These are phyloP conservation scores for Trachelus tabidus DNA, from an alignment of 2,888 invertebrate species.

Conservation along the genomic window DNA sequence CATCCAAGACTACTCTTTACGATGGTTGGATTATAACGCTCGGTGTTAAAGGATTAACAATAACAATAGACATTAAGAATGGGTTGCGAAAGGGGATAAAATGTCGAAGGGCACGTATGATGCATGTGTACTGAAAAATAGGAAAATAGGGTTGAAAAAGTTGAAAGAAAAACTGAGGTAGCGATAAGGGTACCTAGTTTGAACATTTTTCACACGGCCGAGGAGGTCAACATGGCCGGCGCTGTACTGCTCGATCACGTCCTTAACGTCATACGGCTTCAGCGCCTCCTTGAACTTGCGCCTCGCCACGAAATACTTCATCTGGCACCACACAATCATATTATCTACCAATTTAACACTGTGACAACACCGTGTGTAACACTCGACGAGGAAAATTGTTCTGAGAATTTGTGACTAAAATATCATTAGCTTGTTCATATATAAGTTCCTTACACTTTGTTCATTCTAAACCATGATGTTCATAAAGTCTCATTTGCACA, in stretches of 20 bases:
- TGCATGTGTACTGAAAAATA: neutral
- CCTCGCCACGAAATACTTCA: conserved; percentile 91
- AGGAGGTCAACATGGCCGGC: conserved; percentile 89
- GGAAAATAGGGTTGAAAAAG: neutral
- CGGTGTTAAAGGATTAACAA: neutral
- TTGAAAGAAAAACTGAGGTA: neutral
- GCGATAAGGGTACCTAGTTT: conserved; percentile 74
- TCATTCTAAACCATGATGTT: too few species aligned
- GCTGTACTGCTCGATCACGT: conserved; percentile 93
- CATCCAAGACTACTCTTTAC: too few species aligned
- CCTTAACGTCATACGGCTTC: conserved; percentile 94
- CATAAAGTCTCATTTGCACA: too few species aligned
- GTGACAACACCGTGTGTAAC: neutral
- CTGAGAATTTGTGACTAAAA: neutral
- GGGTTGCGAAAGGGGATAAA: neutral
- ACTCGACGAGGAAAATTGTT: neutral
- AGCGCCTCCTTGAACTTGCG: conserved; percentile 92
- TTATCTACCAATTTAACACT: neutral
- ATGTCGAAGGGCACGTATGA: neutral
- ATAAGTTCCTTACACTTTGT: neutral
- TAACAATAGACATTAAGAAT: neutral
- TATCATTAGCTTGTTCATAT: neutral
- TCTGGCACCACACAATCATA: conserved; percentile 59
- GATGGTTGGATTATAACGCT: too few species aligned
- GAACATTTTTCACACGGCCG: conserved; percentile 87